Base-by-base conservation (phyloP, 2,797 vertebrate species). In the Lepilemur ruficaudatus region DNA sequence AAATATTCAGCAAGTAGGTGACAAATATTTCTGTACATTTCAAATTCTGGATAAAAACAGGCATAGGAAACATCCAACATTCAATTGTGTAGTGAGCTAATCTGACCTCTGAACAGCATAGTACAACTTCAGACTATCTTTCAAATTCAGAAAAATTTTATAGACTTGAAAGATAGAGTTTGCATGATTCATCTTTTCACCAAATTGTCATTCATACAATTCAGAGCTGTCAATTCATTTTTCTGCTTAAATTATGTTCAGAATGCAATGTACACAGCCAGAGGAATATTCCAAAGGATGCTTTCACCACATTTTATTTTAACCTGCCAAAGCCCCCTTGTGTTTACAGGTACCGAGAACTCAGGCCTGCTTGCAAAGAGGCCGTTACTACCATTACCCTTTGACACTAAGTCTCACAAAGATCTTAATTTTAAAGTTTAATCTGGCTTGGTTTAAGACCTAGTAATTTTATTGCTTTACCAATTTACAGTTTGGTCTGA, bases 1-100 rank as follows among this genome's bases (percentile, higher is more conserved):
- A 94, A 96, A 79, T 23, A 38, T 5, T 93, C 3, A 86, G 38
- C 78, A 97, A 97, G 93, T 91, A 59, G 61, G 32, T 84, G 25
- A 83, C 28, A 76, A 50, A 78, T n/a, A 59, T 85, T 82, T 83
- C 52, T 73, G 18, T n/a, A 35, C 25, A 93, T 89, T 91, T 87
- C 86, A 84, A 89, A 85, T 73, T 90, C 30, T 70, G 32, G 55
- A 57, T 79, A 89, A 69, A 81, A 70, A 72, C 10, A 89, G 18
- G 38, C 59, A 6, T 30, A 63, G 50, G 41, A 95, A 84, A 57
- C 61, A 80, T 61, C 38, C 92, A 61, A 69, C 9, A 83, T 67
- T 38, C 76, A 22, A 88, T 48, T 94, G 28, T 43, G 41, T 48
- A 48, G 38, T 41, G 35, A 91, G 69, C 32, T 84, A 30, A 61